Evolutionary conservation across 2,888 invertebrate genomes (phyloP).

Genomic region (Mimumesa dahlbomi): DNA sequence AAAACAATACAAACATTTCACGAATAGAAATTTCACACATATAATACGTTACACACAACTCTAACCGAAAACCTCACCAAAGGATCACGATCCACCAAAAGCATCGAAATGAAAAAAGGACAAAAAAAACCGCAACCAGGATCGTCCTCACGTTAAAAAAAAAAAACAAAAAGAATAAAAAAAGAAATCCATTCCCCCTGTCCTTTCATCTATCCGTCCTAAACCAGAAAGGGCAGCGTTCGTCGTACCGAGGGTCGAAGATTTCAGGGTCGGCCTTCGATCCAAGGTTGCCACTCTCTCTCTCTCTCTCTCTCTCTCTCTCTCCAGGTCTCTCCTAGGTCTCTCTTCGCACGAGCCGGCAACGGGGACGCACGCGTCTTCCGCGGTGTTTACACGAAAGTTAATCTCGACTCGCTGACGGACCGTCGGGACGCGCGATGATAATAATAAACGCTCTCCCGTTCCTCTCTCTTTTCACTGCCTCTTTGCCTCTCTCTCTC

Average conservation of each 20-base stretch:
- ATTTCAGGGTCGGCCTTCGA: conserved; percentile 30
- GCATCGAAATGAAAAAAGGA: too few relatives aligned
- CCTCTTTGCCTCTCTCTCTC: conserved; percentile 15
- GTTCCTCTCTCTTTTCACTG: conserved; percentile 34
- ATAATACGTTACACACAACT: too few relatives aligned
- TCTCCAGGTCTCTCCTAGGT: too few relatives aligned
- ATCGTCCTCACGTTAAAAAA: too few relatives aligned
- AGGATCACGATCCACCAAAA: too few relatives aligned
- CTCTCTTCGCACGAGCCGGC: conserved; percentile 28
- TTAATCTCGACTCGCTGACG: conserved; percentile 64
- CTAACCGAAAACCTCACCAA: too few relatives aligned
- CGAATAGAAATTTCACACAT: too few relatives aligned
- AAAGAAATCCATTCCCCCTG: not conserved
- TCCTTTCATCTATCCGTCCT: too few relatives aligned
- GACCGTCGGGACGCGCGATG: conserved; percentile 54
- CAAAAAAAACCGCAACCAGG: too few relatives aligned
- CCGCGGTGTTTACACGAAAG: conserved; percentile 68
- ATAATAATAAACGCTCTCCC: conserved; percentile 74
- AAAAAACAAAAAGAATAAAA: too few relatives aligned
- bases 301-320: not conserved
- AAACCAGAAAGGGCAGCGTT: not conserved
- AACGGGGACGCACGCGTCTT: conserved; percentile 23
- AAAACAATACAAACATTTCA: too few relatives aligned
- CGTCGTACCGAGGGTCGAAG: not conserved
- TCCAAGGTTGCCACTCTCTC: conserved; percentile 29